phyloP scores from a whole-genome alignment of 2,888 invertebrate species.

The Nyleta sp. region DNA sequence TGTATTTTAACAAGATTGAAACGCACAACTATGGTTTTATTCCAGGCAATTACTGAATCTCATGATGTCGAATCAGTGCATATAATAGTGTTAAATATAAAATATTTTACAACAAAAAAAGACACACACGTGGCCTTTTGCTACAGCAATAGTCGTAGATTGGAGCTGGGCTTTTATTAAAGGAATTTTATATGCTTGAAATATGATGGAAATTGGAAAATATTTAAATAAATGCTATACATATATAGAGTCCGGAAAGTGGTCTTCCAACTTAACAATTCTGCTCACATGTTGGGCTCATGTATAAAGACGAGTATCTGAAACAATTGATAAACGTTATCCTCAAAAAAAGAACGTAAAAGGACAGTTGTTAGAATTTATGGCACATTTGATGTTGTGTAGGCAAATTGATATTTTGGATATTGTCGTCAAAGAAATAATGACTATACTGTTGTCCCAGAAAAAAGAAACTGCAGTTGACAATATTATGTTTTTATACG shows the following conservation, averaged over 20 bases:
- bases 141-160: conserved; percentile 40
- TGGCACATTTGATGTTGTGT: conserved; percentile 42
- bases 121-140: conserved; percentile 39
- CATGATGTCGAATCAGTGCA: conserved; percentile 49
- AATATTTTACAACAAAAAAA: conserved; percentile 33
- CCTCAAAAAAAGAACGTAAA: conserved; percentile 33
- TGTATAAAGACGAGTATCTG: conserved; percentile 54
- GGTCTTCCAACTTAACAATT: conserved; percentile 20
- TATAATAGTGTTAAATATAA: conserved; percentile 41
- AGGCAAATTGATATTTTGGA: conserved; percentile 40
- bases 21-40: conserved; percentile 6
- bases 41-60: conserved; percentile 49
- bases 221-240: conserved; percentile 51
- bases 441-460: conserved; percentile 21
- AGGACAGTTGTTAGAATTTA: conserved; percentile 54
- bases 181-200: conserved; percentile 40
- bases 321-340: conserved; percentile 18
- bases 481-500: neutral
- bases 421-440: conserved; percentile 37
- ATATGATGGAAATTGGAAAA: conserved; percentile 31
- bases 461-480: conserved; percentile 3
- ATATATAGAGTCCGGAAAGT: conserved; percentile 4
- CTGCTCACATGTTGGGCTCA: conserved; percentile 62
- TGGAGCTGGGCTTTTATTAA: no score
- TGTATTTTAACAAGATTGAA: conserved; percentile 15